These are phyloP conservation scores for Ochotona princeps DNA, from an alignment of 2,113 vertebrate genomes.

Conservation along the genomic window DNA sequence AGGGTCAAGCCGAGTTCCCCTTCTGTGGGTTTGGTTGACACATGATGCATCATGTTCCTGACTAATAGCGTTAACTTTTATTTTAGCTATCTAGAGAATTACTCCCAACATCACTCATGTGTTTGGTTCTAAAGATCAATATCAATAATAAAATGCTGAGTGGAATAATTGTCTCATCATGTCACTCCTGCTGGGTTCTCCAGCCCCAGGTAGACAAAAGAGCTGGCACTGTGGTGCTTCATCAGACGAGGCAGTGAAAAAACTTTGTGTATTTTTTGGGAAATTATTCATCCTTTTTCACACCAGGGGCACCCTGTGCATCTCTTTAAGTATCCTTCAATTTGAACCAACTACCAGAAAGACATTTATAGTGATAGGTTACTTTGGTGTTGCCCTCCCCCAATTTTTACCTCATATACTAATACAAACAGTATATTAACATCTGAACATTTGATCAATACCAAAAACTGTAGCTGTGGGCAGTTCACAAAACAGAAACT, in stretches of 20 bases:
- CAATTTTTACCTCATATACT: slow-evolving; percentile 64
- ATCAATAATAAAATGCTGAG: not conserved
- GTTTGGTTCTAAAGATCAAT: not conserved
- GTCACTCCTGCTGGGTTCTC: not conserved
- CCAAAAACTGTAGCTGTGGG: slow-evolving; percentile 79
- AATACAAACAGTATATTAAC: slow-evolving; percentile 70
- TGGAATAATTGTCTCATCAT: not conserved
- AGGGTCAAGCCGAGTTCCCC: not conserved
- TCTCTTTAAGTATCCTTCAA: not conserved
- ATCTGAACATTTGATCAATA: slow-evolving; percentile 75
- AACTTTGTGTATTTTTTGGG: accelerated
- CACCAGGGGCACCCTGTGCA: not conserved
- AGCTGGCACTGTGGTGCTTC: not conserved
- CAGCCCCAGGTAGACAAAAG: not conserved
- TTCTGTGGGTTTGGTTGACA: not conserved
- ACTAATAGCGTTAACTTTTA: not conserved
- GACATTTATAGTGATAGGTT: not conserved
- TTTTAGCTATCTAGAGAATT: not conserved
- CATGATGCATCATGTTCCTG: not conserved
- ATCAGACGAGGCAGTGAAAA: not conserved
- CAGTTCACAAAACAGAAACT: slow-evolving; percentile 79
- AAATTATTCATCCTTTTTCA: not conserved
- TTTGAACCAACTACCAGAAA: slow-evolving; percentile 14
- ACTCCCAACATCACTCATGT: not conserved
- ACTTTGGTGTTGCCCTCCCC: slow-evolving; percentile 40